A percentile compares a stretch with the other conserved stretches of the same genome.
Evolutionary conservation across 2,113 vertebrate species (phyloP).

Genomic region (Pseudorasbora parva): DNA sequence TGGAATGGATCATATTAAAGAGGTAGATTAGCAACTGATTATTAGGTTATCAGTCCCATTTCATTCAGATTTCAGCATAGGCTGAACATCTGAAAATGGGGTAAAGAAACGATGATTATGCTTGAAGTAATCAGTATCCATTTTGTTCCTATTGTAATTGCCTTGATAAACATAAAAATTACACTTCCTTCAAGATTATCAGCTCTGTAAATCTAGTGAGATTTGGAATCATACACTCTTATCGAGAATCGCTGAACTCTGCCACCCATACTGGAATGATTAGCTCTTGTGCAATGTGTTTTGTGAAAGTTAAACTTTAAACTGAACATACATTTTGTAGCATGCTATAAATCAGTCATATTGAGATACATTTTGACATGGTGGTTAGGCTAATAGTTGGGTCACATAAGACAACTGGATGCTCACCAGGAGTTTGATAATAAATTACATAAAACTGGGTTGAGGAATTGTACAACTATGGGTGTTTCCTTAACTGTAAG

Average conservation of each 20-base stretch:
- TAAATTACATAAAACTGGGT: background rate
- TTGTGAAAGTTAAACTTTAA: slow-evolving; percentile 28
- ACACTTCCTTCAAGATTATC: background rate
- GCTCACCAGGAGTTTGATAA: background rate
- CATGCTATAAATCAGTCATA: slow-evolving; percentile 1
- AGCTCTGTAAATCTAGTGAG: background rate
- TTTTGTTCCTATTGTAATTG: background rate
- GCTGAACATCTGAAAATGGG: background rate
- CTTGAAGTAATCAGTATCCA: background rate
- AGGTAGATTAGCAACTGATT: no score
- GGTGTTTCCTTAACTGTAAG: background rate
- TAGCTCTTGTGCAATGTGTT: slow-evolving; percentile 32
- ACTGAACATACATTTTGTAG: background rate
- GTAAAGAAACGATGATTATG: background rate
- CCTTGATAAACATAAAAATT: background rate
- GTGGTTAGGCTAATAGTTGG: background rate
- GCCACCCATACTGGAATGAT: slow-evolving; percentile 3
- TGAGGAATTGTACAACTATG: background rate
- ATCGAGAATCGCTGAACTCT: slow-evolving; percentile 30
- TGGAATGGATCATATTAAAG: background rate
- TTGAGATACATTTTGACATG: background rate
- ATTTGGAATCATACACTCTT: background rate
- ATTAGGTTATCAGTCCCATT: background rate
- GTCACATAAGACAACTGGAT: background rate
- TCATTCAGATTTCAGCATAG: background rate